Conservation (phyloP, 2,113 vertebrate genomes). For the Zosterops japonicus region DNA sequence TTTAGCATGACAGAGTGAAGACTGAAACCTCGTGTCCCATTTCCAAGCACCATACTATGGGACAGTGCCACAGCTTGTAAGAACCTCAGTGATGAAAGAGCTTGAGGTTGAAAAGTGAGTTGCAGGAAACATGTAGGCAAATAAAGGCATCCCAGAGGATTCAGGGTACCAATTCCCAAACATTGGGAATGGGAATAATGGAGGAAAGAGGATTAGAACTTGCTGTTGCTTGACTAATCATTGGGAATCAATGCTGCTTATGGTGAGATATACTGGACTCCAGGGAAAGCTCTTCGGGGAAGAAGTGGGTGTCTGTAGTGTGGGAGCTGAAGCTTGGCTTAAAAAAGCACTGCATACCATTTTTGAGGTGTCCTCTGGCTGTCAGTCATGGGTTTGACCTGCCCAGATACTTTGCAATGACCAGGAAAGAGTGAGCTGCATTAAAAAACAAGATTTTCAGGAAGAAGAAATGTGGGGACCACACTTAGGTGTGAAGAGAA, state of each 20-base stretch:
- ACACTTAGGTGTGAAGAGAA: background rate
- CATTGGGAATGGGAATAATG: background rate
- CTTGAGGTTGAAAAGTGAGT: background rate
- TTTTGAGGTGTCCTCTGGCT: background rate
- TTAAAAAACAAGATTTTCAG: background rate
- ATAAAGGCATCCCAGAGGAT: background rate
- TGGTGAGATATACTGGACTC: background rate
- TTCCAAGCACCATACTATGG: background rate
- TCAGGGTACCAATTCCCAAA: background rate
- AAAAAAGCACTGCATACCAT: background rate
- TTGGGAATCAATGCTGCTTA: background rate
- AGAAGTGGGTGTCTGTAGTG: background rate
- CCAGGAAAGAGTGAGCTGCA: background rate
- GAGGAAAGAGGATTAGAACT: background rate
- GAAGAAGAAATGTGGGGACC: background rate
- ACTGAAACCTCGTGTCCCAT: fast-evolving
- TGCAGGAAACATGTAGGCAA: background rate
- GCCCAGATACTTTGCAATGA: background rate
- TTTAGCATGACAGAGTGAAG: background rate
- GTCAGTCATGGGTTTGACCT: background rate
- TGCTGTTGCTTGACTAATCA: background rate
- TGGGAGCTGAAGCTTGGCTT: background rate
- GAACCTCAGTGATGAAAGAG: background rate
- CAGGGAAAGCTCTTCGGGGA: background rate
- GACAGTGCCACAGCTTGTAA: background rate